phyloP scores from a whole-genome alignment of 2,113 vertebrate species.

The Cardinalis cardinalis region DNA sequence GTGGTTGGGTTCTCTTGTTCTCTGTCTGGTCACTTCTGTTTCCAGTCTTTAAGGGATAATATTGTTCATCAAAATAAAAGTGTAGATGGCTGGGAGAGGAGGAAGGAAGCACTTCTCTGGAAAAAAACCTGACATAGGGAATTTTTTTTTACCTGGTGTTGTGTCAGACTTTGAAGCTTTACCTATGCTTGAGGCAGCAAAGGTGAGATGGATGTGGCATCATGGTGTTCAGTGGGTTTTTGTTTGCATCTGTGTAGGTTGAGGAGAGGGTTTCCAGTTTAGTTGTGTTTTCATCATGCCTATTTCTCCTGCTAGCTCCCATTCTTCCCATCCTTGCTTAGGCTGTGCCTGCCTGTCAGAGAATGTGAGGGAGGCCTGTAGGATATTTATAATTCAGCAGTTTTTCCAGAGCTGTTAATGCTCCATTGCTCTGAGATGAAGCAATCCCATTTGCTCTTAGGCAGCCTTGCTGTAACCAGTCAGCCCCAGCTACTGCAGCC shows the following conservation, averaged over 20 bases:
- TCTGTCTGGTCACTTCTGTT: not conserved
- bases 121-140: not conserved
- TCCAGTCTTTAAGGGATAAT: not conserved
- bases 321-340: not conserved
- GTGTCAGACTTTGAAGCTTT: not conserved
- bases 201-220: not conserved
- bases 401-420: not conserved
- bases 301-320: not conserved
- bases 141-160: not conserved
- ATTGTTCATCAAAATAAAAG: not conserved
- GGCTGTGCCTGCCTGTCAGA: not conserved
- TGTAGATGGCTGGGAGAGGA: not conserved
- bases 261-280: not conserved
- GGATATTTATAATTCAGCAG: not conserved
- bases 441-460: not conserved
- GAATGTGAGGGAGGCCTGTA: not conserved
- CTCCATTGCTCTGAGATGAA: not conserved
- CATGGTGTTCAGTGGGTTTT: not conserved
- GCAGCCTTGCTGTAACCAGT: not conserved
- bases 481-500: not conserved
- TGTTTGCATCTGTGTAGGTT: accelerated
- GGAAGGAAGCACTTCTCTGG: not conserved
- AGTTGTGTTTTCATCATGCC: not conserved
- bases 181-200: not conserved
- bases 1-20: not conserved